Conservation (phyloP, 2,113 vertebrate species). For the Sigmodon hispidus region DNA sequence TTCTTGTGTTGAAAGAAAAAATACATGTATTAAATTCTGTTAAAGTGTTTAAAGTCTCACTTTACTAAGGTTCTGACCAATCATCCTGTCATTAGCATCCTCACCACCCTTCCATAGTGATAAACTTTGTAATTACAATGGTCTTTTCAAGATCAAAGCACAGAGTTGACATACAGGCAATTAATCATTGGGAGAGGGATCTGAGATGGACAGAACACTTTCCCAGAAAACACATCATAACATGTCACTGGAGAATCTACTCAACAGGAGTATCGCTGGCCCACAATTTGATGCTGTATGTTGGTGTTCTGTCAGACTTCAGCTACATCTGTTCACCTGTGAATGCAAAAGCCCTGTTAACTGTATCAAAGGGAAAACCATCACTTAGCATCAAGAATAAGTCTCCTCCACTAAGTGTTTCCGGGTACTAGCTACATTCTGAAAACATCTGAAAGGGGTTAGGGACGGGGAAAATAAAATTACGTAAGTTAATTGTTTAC, state of each 20-base stretch:
- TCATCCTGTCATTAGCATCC: constrained; percentile 72
- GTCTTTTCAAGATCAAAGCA: constrained; percentile 75
- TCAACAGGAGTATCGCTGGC: constrained; percentile 31
- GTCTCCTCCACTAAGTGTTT: constrained; percentile 19
- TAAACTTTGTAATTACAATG: constrained; percentile 67
- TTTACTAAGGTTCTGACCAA: constrained; percentile 68
- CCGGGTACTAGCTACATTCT: constrained; percentile 26
- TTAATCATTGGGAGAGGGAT: constrained; percentile 65
- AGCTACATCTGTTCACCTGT: constrained; percentile 57
- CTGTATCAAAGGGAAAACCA: constrained; percentile 70
- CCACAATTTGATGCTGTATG: constrained; percentile 51
- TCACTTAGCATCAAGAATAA: constrained; percentile 38
- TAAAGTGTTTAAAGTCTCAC: constrained; percentile 68
- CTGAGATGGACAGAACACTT: constrained; percentile 34
- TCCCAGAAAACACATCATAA: constrained; percentile 43
- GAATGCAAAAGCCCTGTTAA: constrained; percentile 62
- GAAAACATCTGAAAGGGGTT: not conserved
- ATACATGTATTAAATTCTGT: constrained; percentile 15
- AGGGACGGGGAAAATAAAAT: constrained; percentile 28
- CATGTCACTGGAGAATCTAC: constrained; percentile 32
- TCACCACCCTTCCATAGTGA: constrained; percentile 46
- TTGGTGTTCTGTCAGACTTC: constrained; percentile 72
- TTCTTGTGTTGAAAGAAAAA: constrained; percentile 62
- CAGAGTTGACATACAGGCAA: constrained; percentile 53
- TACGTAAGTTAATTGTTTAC: constrained; percentile 66